Evolutionary conservation across 2,113 vertebrate species (phyloP).

Genomic region (Centropus unirufus): DNA sequence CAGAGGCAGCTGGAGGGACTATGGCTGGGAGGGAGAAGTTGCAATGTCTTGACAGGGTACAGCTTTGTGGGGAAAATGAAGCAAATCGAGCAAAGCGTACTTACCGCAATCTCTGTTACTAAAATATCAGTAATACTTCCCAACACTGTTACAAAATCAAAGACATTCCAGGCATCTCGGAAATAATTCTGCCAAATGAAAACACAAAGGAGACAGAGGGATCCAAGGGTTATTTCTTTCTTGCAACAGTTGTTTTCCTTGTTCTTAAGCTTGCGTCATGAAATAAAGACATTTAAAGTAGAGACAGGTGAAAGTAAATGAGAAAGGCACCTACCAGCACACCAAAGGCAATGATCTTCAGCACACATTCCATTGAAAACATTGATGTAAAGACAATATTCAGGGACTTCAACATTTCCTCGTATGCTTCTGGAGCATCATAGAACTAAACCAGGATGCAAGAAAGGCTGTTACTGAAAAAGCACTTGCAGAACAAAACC

Average conservation of each 20-base stretch:
- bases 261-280: fast-evolving
- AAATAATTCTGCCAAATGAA: conserved; percentile 88
- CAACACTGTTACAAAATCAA: conserved; percentile 97
- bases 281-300: background rate
- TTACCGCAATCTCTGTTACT: conserved; percentile 97
- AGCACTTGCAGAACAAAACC: background rate
- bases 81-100: conserved; percentile 51
- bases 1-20: background rate
- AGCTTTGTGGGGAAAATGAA: background rate
- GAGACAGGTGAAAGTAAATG: background rate
- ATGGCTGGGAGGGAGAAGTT: background rate
- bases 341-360: conserved; percentile 96
- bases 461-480: background rate
- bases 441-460: conserved; percentile 82
- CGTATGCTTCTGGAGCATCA: conserved; percentile 88
- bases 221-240: conserved; percentile 12
- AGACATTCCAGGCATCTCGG: conserved; percentile 97
- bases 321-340: conserved; percentile 84
- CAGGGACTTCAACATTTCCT: conserved; percentile 93
- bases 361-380: conserved; percentile 94
- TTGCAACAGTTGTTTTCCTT: background rate
- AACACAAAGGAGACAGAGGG: conserved; percentile 9
- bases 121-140: conserved; percentile 99
- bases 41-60: background rate
- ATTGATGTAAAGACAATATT: conserved; percentile 95